Evolutionary conservation across 2,113 vertebrate genomes (phyloP).

Genomic region (cattle (Bos taurus)): ARS-UCD2.0 NC_037350.1:52245001-52245500

Average conservation of each 20-base stretch:
- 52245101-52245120: too few relatives aligned
- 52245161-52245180: too few relatives aligned
- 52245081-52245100: accelerated
- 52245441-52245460: neutral
- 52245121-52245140: neutral
- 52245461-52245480: neutral
- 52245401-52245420: neutral
- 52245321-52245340: neutral
- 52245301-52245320: neutral
- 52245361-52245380: neutral
- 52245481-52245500: neutral
- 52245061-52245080: neutral
- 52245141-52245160: neutral
- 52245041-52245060: neutral
- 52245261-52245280: neutral
- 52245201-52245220: neutral
- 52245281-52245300: too few relatives aligned
- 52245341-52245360: too few relatives aligned
- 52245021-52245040: neutral
- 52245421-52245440: neutral
- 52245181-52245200: neutral
- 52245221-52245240: neutral
- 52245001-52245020: neutral
- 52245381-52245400: neutral
- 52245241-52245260: accelerated